Conservation (phyloP, 2,113 vertebrate species). For the Pangasianodon hypophthalmus region DNA sequence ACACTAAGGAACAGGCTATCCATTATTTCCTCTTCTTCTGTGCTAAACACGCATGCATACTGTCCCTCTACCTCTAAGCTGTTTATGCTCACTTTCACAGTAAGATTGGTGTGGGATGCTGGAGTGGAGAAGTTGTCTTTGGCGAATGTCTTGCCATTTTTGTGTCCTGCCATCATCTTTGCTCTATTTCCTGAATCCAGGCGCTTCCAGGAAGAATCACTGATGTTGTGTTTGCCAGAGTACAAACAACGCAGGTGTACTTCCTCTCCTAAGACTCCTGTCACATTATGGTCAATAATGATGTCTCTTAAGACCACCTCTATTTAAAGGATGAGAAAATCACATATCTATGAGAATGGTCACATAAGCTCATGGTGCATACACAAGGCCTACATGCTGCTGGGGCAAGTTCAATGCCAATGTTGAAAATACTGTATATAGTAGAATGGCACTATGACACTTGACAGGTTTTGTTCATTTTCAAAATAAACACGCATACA, state of each 20-base stretch:
- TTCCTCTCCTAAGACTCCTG: slow-evolving; percentile 64
- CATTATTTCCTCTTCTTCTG: background rate
- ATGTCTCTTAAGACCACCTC: slow-evolving; percentile 15
- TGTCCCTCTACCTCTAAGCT: slow-evolving; percentile 65
- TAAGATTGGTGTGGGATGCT: slow-evolving; percentile 68
- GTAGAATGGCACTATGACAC: background rate
- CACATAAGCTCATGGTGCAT: background rate
- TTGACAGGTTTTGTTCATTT: background rate
- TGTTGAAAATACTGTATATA: background rate
- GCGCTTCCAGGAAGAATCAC: slow-evolving; percentile 58
- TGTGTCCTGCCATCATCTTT: slow-evolving; percentile 58
- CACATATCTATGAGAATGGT: background rate
- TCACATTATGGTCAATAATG: slow-evolving; percentile 53
- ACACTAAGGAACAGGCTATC: slow-evolving; percentile 56
- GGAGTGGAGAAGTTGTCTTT: slow-evolving; percentile 52
- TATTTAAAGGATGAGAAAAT: slow-evolving; percentile 12
- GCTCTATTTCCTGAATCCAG: slow-evolving; percentile 19
- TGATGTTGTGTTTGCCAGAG: slow-evolving; percentile 43
- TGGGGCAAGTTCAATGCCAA: background rate
- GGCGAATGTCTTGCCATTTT: background rate
- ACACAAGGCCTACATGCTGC: background rate
- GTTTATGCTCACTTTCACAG: slow-evolving; percentile 59
- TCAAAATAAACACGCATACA: background rate
- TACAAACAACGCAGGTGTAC: slow-evolving; percentile 67
- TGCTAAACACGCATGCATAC: slow-evolving; percentile 67